Percentiles rank a stretch among this genome's conserved stretches.
phyloP scores from a whole-genome alignment of 2,888 invertebrate genomes.

The Drosophila anomalata region DNA sequence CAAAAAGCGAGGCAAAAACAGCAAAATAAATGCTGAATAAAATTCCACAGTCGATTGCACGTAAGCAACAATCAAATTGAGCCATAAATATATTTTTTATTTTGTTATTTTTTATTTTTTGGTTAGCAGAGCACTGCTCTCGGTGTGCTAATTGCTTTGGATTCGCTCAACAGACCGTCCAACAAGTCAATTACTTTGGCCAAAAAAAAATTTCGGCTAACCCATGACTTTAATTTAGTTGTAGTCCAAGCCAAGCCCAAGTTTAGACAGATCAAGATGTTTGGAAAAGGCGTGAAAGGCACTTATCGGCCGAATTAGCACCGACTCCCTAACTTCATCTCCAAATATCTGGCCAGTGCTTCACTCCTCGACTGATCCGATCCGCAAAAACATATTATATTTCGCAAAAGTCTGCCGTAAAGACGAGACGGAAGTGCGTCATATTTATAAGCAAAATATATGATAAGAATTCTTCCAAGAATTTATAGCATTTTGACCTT shows the following conservation, averaged over 20 bases:
- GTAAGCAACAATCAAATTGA: slow-evolving; percentile 43
- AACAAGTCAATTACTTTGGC: slow-evolving; percentile 67
- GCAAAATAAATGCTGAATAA: slow-evolving; percentile 10
- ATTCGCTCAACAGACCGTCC: slow-evolving; percentile 47
- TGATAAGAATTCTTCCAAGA: background rate
- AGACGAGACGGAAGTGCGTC: slow-evolving; percentile 22
- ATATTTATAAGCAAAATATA: slow-evolving; percentile 2
- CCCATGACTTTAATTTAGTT: slow-evolving; percentile 68
- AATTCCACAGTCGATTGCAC: slow-evolving; percentile 39
- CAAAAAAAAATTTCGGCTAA: slow-evolving; percentile 20
- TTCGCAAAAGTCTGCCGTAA: slow-evolving; percentile 9
- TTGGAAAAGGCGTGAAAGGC: slow-evolving; percentile 41
- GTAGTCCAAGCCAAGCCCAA: slow-evolving; percentile 34
- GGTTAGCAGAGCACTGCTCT: slow-evolving; percentile 15
- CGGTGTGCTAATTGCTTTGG: slow-evolving; percentile 64
- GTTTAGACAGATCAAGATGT: slow-evolving; percentile 13
- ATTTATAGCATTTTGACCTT: background rate
- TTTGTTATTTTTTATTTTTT: slow-evolving; percentile 27
- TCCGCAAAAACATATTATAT: slow-evolving; percentile 3
- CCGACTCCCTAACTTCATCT: slow-evolving; percentile 48
- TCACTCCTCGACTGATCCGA: background rate
- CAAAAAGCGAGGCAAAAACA: slow-evolving; percentile 11
- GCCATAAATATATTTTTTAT: slow-evolving; percentile 36
- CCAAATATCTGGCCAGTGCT: slow-evolving; percentile 46
- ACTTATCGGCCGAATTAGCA: slow-evolving; percentile 63